Base-by-base conservation (phyloP, 2,888 invertebrate genomes). In the Melolontha melolontha region DNA sequence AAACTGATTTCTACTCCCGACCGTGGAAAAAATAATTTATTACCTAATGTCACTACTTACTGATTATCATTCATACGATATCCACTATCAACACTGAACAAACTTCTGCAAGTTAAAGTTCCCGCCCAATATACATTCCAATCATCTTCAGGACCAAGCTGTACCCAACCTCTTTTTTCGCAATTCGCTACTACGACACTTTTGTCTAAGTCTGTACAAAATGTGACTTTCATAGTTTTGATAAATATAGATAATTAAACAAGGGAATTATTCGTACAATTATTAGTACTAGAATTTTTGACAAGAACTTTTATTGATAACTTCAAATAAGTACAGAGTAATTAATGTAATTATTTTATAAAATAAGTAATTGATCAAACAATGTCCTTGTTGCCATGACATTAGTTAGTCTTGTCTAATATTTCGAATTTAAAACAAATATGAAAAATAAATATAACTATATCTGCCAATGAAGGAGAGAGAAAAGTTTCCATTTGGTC, bases 91-190 rank as follows among this genome's bases (percentile, higher is more conserved):
- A 95, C 92, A 79, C 95, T 95, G 80, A 97, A 97, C 70, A 97
- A 90, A 77, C 90, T 94, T 67, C 96, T 87, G 76, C 96, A 95
- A n/a, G 94, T 96, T 78, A 92, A 91, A 1, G 96, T 95, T 67
- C 92, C 93, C 2, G 96, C 94, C 96, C 97, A 97, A 82, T 97
- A 97, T 79, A 97, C 92, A 82, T 97, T 96, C 97, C 97, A 97
- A 76, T 96, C 95, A 78, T 96, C 96, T 75, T 96, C 95, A 0
- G 94, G 91, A 0, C 90, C 90, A 0, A 95, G 96, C 82, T 93
- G 92, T 7, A 87, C 84, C 97, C 97, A 97, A 10, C 95, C 95
- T 63, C 96, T 87, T 77, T 95, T 93, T 75, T 96, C 95, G 80
- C 97, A 97, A 84, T 96, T 97, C 75, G 92, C 93, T 59, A 95